Evolutionary conservation across 2,888 invertebrate genomes (phyloP).

Genomic region (Ichneumoninae sp.): DNA sequence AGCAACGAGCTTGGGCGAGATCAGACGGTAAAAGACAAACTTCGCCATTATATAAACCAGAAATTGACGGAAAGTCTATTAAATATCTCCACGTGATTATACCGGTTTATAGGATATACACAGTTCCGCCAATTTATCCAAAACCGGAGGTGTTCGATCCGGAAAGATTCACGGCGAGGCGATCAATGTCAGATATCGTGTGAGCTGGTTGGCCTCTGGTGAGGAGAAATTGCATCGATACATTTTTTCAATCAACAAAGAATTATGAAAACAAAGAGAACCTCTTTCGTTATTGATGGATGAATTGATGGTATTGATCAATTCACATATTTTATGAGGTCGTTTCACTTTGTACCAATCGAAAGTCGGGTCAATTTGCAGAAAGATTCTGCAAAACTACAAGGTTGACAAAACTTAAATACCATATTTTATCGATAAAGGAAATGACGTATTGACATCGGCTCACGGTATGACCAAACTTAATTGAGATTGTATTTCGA

Average conservation of each 20-base stretch:
- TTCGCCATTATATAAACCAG: slow-evolving; percentile 80
- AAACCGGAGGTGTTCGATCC: slow-evolving; percentile 78
- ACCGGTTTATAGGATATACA: slow-evolving; percentile 65
- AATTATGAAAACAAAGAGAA: too few species aligned
- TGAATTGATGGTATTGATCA: not conserved
- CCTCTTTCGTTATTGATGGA: not conserved
- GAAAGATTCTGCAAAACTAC: slow-evolving; percentile 79
- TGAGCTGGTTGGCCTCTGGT: slow-evolving; percentile 76
- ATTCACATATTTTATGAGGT: slow-evolving; percentile 68
- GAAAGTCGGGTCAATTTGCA: slow-evolving; percentile 82
- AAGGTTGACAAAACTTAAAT: slow-evolving; percentile 78
- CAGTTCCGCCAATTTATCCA: slow-evolving; percentile 64
- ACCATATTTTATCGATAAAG: slow-evolving; percentile 73
- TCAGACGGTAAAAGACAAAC: slow-evolving; percentile 81
- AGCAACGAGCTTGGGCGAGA: slow-evolving; percentile 83
- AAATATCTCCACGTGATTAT: slow-evolving; percentile 36
- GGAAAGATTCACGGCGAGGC: slow-evolving; percentile 75
- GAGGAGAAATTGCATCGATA: too few species aligned
- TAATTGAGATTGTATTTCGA: too few species aligned
- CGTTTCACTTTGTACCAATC: slow-evolving; percentile 80
- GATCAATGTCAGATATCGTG: slow-evolving; percentile 70
- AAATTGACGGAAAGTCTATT: slow-evolving; percentile 69
- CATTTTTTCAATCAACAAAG: too few species aligned
- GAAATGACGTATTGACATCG: slow-evolving; percentile 73
- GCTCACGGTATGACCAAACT: slow-evolving; percentile 69